These are phyloP conservation scores for Micronycteris hirsuta DNA, from an alignment of 2,113 vertebrate species.

Conservation along the genomic window DNA sequence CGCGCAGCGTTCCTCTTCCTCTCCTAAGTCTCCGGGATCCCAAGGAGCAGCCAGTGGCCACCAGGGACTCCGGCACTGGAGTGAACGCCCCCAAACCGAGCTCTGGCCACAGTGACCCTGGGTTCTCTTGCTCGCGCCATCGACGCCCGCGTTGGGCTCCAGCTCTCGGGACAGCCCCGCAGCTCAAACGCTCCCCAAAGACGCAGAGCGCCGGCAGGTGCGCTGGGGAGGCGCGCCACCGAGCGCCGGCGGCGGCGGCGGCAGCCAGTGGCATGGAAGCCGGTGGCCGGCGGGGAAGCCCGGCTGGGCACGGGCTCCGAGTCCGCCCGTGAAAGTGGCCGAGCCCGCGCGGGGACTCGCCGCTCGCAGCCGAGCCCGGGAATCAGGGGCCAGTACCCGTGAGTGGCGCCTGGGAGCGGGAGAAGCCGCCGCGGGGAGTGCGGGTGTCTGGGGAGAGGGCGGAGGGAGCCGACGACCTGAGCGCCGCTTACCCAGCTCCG, in stretches of 20 bases:
- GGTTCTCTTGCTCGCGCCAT: background rate
- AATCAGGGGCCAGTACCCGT: background rate
- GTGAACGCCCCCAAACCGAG: conserved; percentile 40
- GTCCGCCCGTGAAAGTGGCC: conserved; percentile 26
- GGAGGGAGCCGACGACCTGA: background rate
- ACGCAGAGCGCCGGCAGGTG: conserved; percentile 58
- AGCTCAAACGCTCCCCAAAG: background rate
- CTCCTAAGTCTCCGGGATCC: background rate
- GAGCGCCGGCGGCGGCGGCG: background rate
- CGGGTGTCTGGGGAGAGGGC: background rate
- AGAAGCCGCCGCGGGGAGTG: background rate
- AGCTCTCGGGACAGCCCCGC: background rate
- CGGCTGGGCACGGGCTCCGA: background rate
- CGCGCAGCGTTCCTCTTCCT: background rate
- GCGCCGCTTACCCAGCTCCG: conserved; percentile 65
- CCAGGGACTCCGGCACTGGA: background rate
- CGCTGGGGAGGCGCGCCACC: background rate
- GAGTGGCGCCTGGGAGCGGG: background rate
- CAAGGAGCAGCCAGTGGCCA: background rate
- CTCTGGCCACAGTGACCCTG: background rate
- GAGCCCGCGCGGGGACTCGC: background rate
- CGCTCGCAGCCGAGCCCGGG: background rate
- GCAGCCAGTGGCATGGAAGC: background rate
- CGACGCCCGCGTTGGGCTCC: background rate
- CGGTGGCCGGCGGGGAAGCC: background rate